These are phyloP conservation scores for Trichoplusia ni DNA, from an alignment of 1,140 invertebrate species.

Conservation along the genomic window DNA sequence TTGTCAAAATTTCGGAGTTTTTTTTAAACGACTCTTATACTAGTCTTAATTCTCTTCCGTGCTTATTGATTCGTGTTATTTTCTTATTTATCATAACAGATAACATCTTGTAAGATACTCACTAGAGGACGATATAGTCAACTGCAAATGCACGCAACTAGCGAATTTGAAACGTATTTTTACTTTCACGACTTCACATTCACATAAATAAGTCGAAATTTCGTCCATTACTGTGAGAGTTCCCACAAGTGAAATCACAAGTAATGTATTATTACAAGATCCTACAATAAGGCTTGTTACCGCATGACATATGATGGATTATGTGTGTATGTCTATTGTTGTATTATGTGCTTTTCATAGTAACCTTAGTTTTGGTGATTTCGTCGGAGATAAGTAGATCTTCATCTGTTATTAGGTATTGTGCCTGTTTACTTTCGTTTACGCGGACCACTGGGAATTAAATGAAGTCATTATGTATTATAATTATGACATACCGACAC, in stretches of 20 bases:
- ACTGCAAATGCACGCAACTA: too few relatives aligned
- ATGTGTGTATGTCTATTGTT: slow-evolving; percentile 11
- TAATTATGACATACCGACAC: slow-evolving; percentile 5
- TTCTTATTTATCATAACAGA: too few relatives aligned
- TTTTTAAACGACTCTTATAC: too few relatives aligned
- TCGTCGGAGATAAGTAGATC: slow-evolving; percentile 6
- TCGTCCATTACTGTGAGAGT: slow-evolving; percentile 4
- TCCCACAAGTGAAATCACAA: slow-evolving; percentile 21
- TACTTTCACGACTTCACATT: slow-evolving; percentile 15
- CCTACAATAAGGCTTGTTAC: slow-evolving; percentile 8
- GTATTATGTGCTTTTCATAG: slow-evolving; percentile 14
- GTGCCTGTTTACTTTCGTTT: slow-evolving; percentile 21
- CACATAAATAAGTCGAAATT: slow-evolving; percentile 11
- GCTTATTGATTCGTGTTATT: too few relatives aligned
- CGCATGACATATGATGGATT: neutral
- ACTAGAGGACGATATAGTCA: too few relatives aligned
- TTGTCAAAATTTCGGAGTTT: too few relatives aligned
- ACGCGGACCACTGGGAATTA: slow-evolving; percentile 10
- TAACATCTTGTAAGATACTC: too few relatives aligned
- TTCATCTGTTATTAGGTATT: slow-evolving; percentile 2
- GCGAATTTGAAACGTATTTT: too few relatives aligned
- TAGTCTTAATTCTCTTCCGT: too few relatives aligned
- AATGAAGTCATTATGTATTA: slow-evolving; percentile 14
- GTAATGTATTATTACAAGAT: slow-evolving; percentile 12
- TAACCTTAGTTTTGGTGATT: neutral